Evolutionary conservation across 2,113 vertebrate species (phyloP).

Genomic region (Parus major): DNA sequence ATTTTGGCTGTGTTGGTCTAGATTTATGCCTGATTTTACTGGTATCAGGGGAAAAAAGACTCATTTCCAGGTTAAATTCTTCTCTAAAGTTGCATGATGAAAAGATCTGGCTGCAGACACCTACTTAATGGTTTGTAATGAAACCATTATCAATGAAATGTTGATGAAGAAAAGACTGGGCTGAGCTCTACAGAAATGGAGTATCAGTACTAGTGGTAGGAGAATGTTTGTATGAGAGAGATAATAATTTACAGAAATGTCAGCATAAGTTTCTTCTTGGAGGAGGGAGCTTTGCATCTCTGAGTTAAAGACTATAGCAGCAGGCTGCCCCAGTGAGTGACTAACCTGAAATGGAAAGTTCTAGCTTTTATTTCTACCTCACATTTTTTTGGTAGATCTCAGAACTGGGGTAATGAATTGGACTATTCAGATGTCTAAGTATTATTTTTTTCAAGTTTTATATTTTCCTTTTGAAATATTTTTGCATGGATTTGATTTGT

Average conservation of each 20-base stretch:
- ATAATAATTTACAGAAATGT: neutral
- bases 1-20: neutral
- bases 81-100: neutral
- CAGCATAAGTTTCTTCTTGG: neutral
- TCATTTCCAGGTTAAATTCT: neutral
- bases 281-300: neutral
- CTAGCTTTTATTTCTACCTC: neutral
- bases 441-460: neutral
- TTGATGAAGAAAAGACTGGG: neutral
- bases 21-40: neutral
- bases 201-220: neutral
- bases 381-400: neutral
- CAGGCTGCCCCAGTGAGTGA: neutral
- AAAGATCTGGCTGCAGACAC: neutral
- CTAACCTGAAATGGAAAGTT: neutral
- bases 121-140: neutral
- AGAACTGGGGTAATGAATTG: neutral
- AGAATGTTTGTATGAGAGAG: neutral
- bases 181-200: neutral
- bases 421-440: neutral
- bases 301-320: neutral
- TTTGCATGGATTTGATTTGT: neutral
- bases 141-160: neutral
- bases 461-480: neutral
- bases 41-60: neutral